These are phyloP conservation scores for Drosophila tanythrix DNA, from an alignment of 2,888 invertebrate species.

Conservation along the genomic window DNA sequence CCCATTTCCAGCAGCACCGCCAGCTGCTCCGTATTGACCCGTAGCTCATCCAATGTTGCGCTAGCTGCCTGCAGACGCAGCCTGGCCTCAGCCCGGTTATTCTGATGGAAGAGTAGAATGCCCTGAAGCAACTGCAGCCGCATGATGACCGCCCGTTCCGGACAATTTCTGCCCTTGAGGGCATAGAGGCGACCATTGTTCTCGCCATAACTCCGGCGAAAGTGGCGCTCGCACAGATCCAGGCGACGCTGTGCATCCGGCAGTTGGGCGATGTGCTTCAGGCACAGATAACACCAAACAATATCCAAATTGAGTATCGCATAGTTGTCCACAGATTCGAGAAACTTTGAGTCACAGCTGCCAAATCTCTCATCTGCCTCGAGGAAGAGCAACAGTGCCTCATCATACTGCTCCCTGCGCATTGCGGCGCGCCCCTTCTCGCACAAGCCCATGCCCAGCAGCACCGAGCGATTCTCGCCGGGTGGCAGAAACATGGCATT, in stretches of 20 bases:
- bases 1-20: constrained; percentile 87
- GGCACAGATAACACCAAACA: constrained; percentile 93
- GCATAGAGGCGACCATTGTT: constrained; percentile 88
- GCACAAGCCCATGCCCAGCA: constrained; percentile 92
- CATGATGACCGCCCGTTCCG: constrained; percentile 91
- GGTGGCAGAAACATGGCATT: constrained; percentile 89
- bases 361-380: constrained; percentile 91
- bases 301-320: constrained; percentile 93
- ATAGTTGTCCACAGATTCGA: constrained; percentile 92
- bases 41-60: constrained; percentile 87
- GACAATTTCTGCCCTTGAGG: constrained; percentile 87
- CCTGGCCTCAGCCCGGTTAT: constrained; percentile 88
- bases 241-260: constrained; percentile 91
- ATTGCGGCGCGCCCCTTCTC: constrained; percentile 91
- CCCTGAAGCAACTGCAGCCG: constrained; percentile 92
- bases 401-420: constrained; percentile 88
- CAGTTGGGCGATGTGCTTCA: constrained; percentile 88
- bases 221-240: constrained; percentile 88
- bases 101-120: constrained; percentile 91
- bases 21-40: constrained; percentile 87
- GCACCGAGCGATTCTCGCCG: constrained; percentile 88
- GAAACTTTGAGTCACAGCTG: constrained; percentile 83
- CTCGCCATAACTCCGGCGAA: constrained; percentile 88
- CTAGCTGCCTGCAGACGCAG: constrained; percentile 88
- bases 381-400: constrained; percentile 90